These are phyloP conservation scores for Dryobotodes eremita DNA, from an alignment of 2,888 invertebrate genomes.

Conservation along the genomic window DNA sequence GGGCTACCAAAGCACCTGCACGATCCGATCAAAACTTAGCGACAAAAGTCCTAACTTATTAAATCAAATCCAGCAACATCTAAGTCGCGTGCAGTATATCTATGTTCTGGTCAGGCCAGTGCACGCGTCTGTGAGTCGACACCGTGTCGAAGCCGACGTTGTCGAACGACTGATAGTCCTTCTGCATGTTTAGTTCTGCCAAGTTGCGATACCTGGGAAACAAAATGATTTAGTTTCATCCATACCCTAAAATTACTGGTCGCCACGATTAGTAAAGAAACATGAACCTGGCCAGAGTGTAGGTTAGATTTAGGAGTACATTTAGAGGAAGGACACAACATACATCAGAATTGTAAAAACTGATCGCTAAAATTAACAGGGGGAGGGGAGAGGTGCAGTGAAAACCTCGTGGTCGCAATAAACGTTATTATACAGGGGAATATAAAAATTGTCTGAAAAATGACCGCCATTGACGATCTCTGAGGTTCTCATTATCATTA, in stretches of 20 bases:
- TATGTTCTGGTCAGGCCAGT: constrained; percentile 92
- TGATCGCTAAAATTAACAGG: not conserved
- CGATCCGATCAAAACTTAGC: not conserved
- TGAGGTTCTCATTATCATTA: not conserved
- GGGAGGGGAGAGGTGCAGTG: not conserved
- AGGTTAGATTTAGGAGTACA: not conserved
- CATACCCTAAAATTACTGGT: not conserved
- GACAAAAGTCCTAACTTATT: not conserved
- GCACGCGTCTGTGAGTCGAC: constrained; percentile 92
- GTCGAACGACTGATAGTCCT: constrained; percentile 90
- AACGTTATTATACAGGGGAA: no score
- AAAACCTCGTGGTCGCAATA: not conserved
- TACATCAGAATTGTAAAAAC: not conserved
- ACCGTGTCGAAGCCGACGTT: constrained; percentile 92
- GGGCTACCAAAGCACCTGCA: not conserved
- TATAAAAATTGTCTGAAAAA: not conserved
- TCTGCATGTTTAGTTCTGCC: constrained; percentile 87
- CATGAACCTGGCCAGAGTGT: not conserved
- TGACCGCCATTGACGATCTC: not conserved
- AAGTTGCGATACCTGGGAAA: constrained; percentile 84
- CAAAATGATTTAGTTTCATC: not conserved
- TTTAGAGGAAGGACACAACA: not conserved
- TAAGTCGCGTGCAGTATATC: constrained; percentile 81
- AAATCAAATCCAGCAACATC: not conserved
- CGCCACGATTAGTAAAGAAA: not conserved